A percentile compares a stretch with the other conserved stretches of the same genome.
phyloP scores from a whole-genome alignment of 2,888 invertebrate species.

The Drosophila kanekoi region DNA sequence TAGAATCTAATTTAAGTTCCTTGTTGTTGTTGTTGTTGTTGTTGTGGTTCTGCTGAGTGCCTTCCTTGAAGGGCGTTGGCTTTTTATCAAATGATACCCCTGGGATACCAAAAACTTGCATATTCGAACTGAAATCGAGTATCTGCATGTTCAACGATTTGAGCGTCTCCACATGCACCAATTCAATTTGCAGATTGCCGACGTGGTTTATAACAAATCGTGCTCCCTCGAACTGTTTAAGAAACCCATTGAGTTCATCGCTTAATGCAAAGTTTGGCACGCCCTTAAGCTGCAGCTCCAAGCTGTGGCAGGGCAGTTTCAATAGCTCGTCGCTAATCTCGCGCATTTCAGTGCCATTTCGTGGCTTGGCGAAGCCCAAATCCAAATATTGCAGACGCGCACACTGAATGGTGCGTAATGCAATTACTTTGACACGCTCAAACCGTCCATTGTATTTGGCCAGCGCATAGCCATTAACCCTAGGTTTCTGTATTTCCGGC shows the following conservation, averaged over 20 bases:
- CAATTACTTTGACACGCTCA: constrained; percentile 29
- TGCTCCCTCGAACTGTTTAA: constrained; percentile 25
- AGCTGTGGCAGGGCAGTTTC: constrained; percentile 29
- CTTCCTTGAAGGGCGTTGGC: no score
- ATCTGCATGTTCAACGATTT: constrained; percentile 37
- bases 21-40: background rate
- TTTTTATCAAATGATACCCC: background rate
- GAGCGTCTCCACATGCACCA: constrained; percentile 9
- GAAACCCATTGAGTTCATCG: constrained; percentile 5
- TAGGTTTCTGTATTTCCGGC: constrained; percentile 10
- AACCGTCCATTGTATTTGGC: constrained; percentile 20
- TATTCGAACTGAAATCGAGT: constrained; percentile 6
- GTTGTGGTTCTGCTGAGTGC: background rate
- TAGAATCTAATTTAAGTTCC: background rate
- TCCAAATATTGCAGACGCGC: constrained; percentile 35
- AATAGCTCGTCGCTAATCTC: constrained; percentile 39
- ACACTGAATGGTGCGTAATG: background rate
- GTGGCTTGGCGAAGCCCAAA: constrained; percentile 17
- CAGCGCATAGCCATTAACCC: constrained; percentile 13
- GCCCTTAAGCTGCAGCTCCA: constrained; percentile 32
- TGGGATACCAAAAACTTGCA: background rate
- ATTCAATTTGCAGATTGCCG: constrained; percentile 20
- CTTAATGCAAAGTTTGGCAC: constrained; percentile 12
- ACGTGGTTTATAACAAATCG: constrained; percentile 7
- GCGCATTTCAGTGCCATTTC: constrained; percentile 12